These are phyloP conservation scores for Aplocera efformata DNA, from an alignment of 2,888 invertebrate species.

Conservation along the genomic window DNA sequence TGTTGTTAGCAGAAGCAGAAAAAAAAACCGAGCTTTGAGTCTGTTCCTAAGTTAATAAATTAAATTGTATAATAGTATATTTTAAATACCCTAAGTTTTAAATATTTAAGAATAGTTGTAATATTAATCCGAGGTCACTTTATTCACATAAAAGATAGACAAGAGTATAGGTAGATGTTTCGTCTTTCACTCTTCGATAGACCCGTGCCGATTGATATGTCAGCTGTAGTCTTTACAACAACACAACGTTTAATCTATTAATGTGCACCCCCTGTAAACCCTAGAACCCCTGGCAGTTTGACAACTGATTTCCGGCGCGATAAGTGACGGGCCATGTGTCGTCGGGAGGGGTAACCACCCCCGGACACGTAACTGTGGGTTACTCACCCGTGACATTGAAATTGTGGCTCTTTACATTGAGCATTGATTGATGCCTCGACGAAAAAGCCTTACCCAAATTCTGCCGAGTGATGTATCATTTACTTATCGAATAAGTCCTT, in stretches of 20 bases:
- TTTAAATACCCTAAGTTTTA: no score
- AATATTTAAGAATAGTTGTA: no score
- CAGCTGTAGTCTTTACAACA: conserved; percentile 1
- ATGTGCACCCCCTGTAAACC: conserved; percentile 31
- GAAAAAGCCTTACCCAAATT: neutral
- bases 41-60: no score
- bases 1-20: no score
- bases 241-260: conserved; percentile 17
- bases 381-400: conserved; percentile 24
- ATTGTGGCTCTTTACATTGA: conserved; percentile 11
- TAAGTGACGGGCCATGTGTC: conserved; percentile 55
- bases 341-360: conserved; percentile 28
- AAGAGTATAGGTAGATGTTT: no score
- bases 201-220: no score
- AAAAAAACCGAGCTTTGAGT: no score
- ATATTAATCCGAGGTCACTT: no score
- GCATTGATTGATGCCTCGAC: neutral
- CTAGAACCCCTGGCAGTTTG: conserved; percentile 46
- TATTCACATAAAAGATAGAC: no score
- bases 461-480: conserved; percentile 11
- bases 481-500: conserved; percentile 8
- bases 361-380: conserved; percentile 24
- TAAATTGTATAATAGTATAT: no score
- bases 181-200: no score
- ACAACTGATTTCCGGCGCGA: conserved; percentile 70